These are phyloP conservation scores for Otocyon megalotis DNA, from an alignment of 2,113 vertebrate species.

Conservation along the genomic window DNA sequence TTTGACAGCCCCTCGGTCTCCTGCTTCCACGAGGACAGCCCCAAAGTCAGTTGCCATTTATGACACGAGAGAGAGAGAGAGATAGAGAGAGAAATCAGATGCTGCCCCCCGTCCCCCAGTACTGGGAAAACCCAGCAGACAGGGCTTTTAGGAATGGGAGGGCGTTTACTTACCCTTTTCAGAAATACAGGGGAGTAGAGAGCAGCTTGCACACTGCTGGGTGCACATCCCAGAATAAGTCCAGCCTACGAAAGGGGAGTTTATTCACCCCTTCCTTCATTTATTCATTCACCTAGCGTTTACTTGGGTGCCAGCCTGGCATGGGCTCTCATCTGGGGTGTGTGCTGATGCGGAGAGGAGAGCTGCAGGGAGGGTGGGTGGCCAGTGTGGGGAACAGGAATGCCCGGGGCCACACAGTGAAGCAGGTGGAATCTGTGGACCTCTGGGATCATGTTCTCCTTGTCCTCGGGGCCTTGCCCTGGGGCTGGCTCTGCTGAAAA, in stretches of 20 bases:
- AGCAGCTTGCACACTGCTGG: accelerated
- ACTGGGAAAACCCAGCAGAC: neutral
- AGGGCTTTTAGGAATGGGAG: neutral
- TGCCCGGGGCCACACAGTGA: accelerated
- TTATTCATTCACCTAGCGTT: neutral
- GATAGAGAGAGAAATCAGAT: neutral
- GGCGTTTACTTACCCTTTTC: neutral
- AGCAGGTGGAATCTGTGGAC: accelerated
- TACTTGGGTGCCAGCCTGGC: neutral
- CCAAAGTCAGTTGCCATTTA: neutral
- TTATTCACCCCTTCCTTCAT: neutral
- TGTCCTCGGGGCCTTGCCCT: neutral
- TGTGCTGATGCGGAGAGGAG: neutral
- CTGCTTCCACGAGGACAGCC: neutral
- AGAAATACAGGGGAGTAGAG: neutral
- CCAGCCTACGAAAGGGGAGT: neutral
- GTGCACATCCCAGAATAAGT: accelerated
- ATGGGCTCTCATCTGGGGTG: neutral
- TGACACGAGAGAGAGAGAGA: neutral
- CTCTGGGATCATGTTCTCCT: neutral
- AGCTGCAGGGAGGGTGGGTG: too few relatives aligned
- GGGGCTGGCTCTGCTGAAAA: neutral
- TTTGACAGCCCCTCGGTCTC: neutral
- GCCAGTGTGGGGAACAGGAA: neutral
- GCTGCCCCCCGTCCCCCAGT: accelerated